A percentile compares a stretch with the other conserved stretches of the same genome.
Evolutionary conservation across 1,140 invertebrate species (phyloP).

Genomic region (Latrodectus geometricus): DNA sequence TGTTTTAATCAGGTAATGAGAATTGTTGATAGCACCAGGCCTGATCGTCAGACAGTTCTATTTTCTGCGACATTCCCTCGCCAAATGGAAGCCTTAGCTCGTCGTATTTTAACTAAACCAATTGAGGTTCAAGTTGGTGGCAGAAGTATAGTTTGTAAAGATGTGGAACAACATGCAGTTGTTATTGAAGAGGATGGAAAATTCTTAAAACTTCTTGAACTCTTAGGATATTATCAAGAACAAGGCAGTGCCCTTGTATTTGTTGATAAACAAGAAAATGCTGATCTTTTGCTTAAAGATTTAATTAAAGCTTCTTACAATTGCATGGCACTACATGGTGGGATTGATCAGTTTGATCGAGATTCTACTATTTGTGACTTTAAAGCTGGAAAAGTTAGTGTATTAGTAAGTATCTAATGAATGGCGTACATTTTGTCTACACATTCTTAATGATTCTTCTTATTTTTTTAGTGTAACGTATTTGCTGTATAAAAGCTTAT

Average conservation of each 20-base stretch:
- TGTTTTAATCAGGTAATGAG: constrained; percentile 81
- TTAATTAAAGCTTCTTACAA: constrained; percentile 96
- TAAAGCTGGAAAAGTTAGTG: constrained; percentile 86
- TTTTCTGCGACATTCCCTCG: constrained; percentile 99
- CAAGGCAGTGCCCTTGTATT: constrained; percentile 95
- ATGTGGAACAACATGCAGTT: constrained; percentile 93
- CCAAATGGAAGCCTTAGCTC: constrained; percentile 98
- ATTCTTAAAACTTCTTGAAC: constrained; percentile 95
- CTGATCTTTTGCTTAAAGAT: constrained; percentile 93
- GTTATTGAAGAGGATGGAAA: constrained; percentile 97
- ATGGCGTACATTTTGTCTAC: too few species aligned
- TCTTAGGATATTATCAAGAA: constrained; percentile 94
- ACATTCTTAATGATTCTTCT: too few species aligned
- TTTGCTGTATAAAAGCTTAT: too few species aligned
- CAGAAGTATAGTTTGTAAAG: constrained; percentile 96
- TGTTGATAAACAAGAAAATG: constrained; percentile 99
- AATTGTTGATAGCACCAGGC: constrained; percentile 96
- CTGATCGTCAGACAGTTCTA: constrained; percentile 97
- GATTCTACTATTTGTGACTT: constrained; percentile 99
- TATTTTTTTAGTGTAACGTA: too few species aligned
- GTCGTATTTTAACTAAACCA: constrained; percentile 92
- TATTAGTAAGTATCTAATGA: constrained; percentile 70
- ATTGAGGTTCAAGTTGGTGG: constrained; percentile 99
- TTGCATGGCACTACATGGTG: constrained; percentile 97
- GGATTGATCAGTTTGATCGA: constrained; percentile 98